Conservation (phyloP, 2,797 vertebrate genomes). For the Channa striata region DNA sequence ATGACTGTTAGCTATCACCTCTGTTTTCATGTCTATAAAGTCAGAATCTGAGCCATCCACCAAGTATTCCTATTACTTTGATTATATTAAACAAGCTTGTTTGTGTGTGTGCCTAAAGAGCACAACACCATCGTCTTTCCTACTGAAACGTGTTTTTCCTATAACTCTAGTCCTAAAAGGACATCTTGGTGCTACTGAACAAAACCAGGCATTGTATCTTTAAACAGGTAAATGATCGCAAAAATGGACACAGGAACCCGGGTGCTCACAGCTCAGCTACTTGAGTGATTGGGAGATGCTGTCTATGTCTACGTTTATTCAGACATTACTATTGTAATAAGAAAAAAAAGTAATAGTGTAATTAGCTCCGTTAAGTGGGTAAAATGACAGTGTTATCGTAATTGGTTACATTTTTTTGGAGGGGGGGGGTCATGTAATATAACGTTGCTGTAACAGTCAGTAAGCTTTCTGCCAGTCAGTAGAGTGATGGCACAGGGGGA, state of each 20-base stretch:
- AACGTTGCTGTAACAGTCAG: slow-evolving; percentile 22
- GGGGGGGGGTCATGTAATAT: slow-evolving; percentile 6
- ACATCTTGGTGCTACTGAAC: background rate
- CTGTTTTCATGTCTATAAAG: background rate
- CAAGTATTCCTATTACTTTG: background rate
- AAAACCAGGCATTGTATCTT: background rate
- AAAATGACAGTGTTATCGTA: background rate
- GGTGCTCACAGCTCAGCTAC: slow-evolving; percentile 4
- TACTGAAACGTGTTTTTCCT: no score
- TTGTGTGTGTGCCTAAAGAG: background rate
- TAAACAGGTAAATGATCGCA: background rate
- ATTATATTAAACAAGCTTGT: background rate
- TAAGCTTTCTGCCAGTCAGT: slow-evolving; percentile 7
- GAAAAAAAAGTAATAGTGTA: background rate
- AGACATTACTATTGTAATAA: background rate
- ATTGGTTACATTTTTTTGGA: background rate
- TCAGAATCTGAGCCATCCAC: background rate
- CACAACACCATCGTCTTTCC: background rate
- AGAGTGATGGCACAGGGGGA: no score
- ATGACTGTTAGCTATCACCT: background rate
- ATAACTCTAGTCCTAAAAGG: no score
- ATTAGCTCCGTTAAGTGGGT: background rate
- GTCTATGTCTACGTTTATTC: slow-evolving; percentile 15
- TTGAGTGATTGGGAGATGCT: no score
- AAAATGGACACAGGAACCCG: background rate